Conservation (phyloP, 2,888 invertebrate genomes). For the Incurvaria masculella region DNA sequence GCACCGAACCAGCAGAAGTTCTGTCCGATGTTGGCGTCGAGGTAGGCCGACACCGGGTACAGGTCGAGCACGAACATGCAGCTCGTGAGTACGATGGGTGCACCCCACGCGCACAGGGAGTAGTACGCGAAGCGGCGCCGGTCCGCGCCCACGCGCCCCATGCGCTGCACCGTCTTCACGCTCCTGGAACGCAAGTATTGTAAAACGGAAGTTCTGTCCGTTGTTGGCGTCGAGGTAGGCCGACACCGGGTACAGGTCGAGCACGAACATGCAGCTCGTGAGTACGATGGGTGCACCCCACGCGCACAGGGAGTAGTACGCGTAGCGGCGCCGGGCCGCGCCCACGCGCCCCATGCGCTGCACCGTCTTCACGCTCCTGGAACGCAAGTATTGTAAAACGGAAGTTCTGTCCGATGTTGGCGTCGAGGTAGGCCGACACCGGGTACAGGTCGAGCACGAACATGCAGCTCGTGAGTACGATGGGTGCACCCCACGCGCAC, state of each 20-base stretch:
- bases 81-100: constrained; percentile 55
- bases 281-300: constrained; percentile 64
- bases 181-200: constrained; percentile 34
- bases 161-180: constrained; percentile 42
- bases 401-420: constrained; percentile 56
- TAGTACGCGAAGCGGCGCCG: constrained; percentile 61
- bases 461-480: constrained; percentile 52
- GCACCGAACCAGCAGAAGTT: constrained; percentile 65
- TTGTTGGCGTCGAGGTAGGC: constrained; percentile 55
- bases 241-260: constrained; percentile 48
- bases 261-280: constrained; percentile 49
- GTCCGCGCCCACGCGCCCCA: constrained; percentile 43
- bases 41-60: constrained; percentile 30
- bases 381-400: too few relatives aligned
- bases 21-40: constrained; percentile 60
- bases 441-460: constrained; percentile 53
- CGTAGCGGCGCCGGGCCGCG: constrained; percentile 55
- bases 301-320: constrained; percentile 66
- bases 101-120: constrained; percentile 69
- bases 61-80: constrained; percentile 54
- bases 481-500: constrained; percentile 69
- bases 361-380: constrained; percentile 48
- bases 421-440: constrained; percentile 39
- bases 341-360: constrained; percentile 41
- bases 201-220: constrained; percentile 60